These are phyloP conservation scores for Scolopax bukidnonensis DNA, from an alignment of 2,797 vertebrate genomes.

Conservation along the genomic window DNA sequence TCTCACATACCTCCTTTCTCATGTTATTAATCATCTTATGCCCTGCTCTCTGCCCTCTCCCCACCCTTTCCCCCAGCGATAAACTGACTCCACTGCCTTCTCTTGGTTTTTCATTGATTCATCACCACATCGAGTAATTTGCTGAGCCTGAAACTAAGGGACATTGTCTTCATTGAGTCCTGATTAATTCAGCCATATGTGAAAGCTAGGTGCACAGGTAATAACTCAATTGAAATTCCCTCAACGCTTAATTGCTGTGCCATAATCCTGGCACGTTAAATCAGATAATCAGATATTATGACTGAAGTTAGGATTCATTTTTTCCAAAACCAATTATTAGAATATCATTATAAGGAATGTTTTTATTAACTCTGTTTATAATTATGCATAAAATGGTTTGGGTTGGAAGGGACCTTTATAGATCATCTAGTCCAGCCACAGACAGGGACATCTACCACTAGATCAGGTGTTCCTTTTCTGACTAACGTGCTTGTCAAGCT, in stretches of 20 bases:
- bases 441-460: not conserved
- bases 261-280: slow-evolving; percentile 9
- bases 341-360: not conserved
- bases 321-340: not conserved
- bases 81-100: not conserved
- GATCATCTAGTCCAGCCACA: not conserved
- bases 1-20: not conserved
- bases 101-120: slow-evolving; percentile 21
- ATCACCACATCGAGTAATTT: not conserved
- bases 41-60: not conserved
- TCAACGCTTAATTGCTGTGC: slow-evolving; percentile 15
- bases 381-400: not conserved
- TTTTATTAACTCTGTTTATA: not conserved
- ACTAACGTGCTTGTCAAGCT: not conserved
- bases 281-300: slow-evolving; percentile 11
- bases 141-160: slow-evolving; percentile 6
- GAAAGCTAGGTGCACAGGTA: slow-evolving; percentile 33
- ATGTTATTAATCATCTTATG: not conserved
- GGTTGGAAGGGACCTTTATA: not conserved
- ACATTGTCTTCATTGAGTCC: slow-evolving; percentile 41
- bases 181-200: slow-evolving; percentile 32
- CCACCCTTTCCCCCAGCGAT: not conserved
- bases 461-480: not conserved
- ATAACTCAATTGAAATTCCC: slow-evolving; percentile 50
- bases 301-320: not conserved